Conservation (phyloP, 2,888 invertebrate genomes). For the Eilema caniola region DNA sequence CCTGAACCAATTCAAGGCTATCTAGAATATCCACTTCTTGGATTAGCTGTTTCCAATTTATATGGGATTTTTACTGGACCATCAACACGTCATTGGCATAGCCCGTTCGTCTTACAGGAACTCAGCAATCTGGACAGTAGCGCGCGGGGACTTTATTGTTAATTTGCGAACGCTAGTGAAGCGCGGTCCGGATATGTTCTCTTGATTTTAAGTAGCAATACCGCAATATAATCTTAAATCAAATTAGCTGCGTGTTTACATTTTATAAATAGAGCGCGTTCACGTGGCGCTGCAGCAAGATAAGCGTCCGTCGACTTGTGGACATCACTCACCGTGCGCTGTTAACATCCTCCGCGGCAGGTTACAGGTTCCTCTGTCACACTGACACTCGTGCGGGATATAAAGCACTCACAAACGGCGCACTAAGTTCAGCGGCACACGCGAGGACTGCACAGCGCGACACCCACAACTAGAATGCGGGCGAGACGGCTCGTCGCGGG, state of each 20-base stretch:
- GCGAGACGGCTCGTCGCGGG: slow-evolving; percentile 77
- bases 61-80: slow-evolving; percentile 48
- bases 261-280: slow-evolving; percentile 84
- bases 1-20: slow-evolving; percentile 78
- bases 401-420: slow-evolving; percentile 85
- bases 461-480: slow-evolving; percentile 87
- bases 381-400: slow-evolving; percentile 85
- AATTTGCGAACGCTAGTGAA: slow-evolving; percentile 73
- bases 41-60: slow-evolving; percentile 40
- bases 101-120: slow-evolving; percentile 80
- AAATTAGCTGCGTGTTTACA: slow-evolving; percentile 84
- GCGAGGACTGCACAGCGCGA: slow-evolving; percentile 86
- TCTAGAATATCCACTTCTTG: slow-evolving; percentile 58
- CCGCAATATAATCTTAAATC: slow-evolving; percentile 74
- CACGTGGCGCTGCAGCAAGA: slow-evolving; percentile 81
- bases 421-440: slow-evolving; percentile 84
- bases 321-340: slow-evolving; percentile 84
- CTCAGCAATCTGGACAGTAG: slow-evolving; percentile 80
- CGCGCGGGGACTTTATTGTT: slow-evolving; percentile 76
- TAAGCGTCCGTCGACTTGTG: slow-evolving; percentile 70
- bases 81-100: slow-evolving; percentile 64
- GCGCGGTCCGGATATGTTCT: slow-evolving; percentile 70
- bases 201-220: slow-evolving; percentile 72
- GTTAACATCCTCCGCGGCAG: slow-evolving; percentile 85
- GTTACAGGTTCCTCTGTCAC: slow-evolving; percentile 79